Evolutionary conservation across 2,797 vertebrate genomes (phyloP), one percentile per base, ranked within the genome.

Genomic region (Tarsius wallacei): DNA sequence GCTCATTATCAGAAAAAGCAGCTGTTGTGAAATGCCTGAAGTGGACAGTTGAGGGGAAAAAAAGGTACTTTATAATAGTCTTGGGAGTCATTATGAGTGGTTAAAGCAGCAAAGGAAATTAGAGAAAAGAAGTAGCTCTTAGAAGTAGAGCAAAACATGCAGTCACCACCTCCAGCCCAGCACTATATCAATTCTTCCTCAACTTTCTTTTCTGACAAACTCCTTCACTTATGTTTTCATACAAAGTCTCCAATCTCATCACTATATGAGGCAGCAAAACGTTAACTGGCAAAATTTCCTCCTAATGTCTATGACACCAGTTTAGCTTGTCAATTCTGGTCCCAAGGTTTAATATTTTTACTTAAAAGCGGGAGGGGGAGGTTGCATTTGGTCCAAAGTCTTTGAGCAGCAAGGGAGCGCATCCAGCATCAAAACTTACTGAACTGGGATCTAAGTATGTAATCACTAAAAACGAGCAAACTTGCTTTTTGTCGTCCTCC

Each of bases 401-500:
- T 98, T 97, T 98, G 97, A 98, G 98, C 98, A 99, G 33, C 77
- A 98, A 95, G 97, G 96, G 93, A 97, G 95, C 97, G 82, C 19
- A 28, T 47, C 61, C 49, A 76, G 87, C 97, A 96, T 94, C 93
- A 98, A 96, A 97, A 49, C 89, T 96, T 96, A 78, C 78, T 11
- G 51, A 98, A 81, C 85, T 98, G 97, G 93, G 97, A 96, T 59
- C 95, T 74, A 94, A 73, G 63, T 74, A 74, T 78, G 49, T 15
- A 78, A 83, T 90, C 85, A 63, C 81, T 78, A 95, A 87, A 96
- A 93, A 98, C 10, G 80, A 68, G 36, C 95, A 84, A 98, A 97
- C 91, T 96, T 97, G 87, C 55, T 92, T 93, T 90, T 86, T 95
- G 31, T 97, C 97, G 97, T 95, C 90, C 90, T 96, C 95, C 88